Evolutionary conservation across 2,797 vertebrate genomes (phyloP), one percentile per base, ranked within the genome.

Genomic region (Aplochiton taeniatus): DNA sequence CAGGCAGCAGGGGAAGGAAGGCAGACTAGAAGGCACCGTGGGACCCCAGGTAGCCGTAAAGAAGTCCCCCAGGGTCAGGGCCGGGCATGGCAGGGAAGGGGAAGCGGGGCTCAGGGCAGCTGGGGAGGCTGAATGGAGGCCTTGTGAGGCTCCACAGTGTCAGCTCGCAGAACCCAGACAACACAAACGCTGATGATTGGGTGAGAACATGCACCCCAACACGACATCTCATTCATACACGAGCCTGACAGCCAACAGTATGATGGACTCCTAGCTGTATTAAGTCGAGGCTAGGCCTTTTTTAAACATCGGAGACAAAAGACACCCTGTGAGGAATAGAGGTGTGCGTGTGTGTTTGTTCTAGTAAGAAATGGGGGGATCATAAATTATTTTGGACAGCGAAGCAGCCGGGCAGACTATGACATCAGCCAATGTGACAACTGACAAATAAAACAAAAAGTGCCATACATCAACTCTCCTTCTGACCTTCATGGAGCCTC

Each of bases 61-160:
- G 31, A 6, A 31, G 31, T 31, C 31, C 31, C 31, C 31, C 31
- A 31, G 31, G 31, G 2, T 31, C 31, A 31, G 31, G 31, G 31
- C 31, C 2, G 31, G 31, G 31, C 31, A 31, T 2, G 31, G 31
- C 3, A 31, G 6, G 31, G 31, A 31, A 31, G 31, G 31, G 31
- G 31, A 31, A 31, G 31, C 6, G 31, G 31, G 31, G 31, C 31
- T 31, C 31, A 31, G 59, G 20, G 68, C n/a, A 51, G 53, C 45
- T 56, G 9, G 47, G 42, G 18, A 8, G 58, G 8, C 45, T 63
- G 47, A 63, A 66, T 45, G 18, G 46, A 51, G 63, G 50, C 55
- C 63, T 65, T 70, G 68, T 49, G 43, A 51, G 45, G 41, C 41
- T 42, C 52, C 14, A 11, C 13, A 18, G 14, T 54, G 50, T 68